Percentiles rank a stretch among this genome's conserved stretches.
Conservation (phyloP, 2,797 vertebrate species). For the Pachyuromys duprasi region DNA sequence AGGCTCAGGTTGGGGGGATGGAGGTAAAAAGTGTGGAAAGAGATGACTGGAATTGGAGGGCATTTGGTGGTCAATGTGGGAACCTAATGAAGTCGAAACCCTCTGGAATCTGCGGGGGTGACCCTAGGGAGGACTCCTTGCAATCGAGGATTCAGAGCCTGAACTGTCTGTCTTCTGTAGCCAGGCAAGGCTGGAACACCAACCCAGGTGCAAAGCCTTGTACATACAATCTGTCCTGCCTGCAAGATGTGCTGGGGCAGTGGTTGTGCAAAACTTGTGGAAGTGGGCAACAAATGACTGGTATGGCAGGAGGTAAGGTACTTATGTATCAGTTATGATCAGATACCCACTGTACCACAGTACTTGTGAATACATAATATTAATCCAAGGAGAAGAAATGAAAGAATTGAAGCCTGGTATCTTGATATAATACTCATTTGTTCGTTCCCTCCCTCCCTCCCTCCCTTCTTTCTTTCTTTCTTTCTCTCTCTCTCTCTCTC, state of each 20-base stretch:
- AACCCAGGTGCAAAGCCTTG: not conserved
- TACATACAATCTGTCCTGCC: not conserved
- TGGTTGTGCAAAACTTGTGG: not conserved
- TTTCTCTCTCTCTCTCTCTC: rapidly evolving
- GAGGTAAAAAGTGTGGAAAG: not conserved
- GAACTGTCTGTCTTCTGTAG: not conserved
- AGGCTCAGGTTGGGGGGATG: not conserved
- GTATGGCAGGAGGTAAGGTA: not conserved
- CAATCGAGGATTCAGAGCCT: not conserved
- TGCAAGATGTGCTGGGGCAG: not conserved
- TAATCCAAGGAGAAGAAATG: not conserved
- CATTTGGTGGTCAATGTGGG: not conserved
- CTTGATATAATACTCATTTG: not conserved
- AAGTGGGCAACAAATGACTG: not conserved
- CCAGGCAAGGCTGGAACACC: not conserved
- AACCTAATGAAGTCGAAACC: not conserved
- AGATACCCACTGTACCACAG: rapidly evolving
- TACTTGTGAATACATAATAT: not conserved
- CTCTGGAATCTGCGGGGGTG: not conserved
- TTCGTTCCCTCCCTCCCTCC: no score
- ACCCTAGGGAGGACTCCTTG: not conserved
- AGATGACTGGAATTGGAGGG: not conserved
- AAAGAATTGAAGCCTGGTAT: not conserved
- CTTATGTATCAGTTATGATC: not conserved
- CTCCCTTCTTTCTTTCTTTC: not conserved